Evolutionary conservation across 2,888 invertebrate genomes (phyloP), one percentile per base, ranked within the genome.

Genomic region (Catocala nupta): DNA sequence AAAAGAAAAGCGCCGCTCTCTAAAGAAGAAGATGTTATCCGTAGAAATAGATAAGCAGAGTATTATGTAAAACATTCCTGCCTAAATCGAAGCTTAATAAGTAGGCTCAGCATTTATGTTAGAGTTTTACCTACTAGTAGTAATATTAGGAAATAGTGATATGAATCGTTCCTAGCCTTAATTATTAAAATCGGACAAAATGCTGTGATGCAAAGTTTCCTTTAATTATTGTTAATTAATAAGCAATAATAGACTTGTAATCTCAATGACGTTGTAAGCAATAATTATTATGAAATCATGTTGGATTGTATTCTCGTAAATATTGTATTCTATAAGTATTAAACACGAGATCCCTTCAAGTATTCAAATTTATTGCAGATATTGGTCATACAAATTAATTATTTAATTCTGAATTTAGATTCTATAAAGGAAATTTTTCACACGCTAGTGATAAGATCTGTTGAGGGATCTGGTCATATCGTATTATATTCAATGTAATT

Each of bases 81-180:
- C 56, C 65, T 67, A 58, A 62, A 63, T 59, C 74, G 58, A 52
- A 65, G 64, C 58, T 59, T 70, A 64, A 45, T 54, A 10, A 45
- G 55, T 64, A 72, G 49, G 59, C 59, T 75, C 73, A 63, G 76
- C 73, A 75, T 74, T 73, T 73, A 75, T 75, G 8, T 66, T 63
- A 65, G 61, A 52, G 25, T 63, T 49, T 39, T 63, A 66, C 50
- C 50, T 66, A 67, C 54, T 65, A 53, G 55, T 78, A 68, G 55
- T 43, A 10, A 60, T 59, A 55, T 50, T 80, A 72, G 68, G 25
- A 59, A 65, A 70, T 75, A 76, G 76, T 77, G 71, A 76, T 78
- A 78, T 79, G 55, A 75, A 78, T 80, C 72, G 87, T 87, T 87
- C 87, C 87, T 87, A 86, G 80, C 78, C 75, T 73, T 65, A 72